Conservation (phyloP, 2,113 vertebrate species). For the Muscicapa adusta region DNA sequence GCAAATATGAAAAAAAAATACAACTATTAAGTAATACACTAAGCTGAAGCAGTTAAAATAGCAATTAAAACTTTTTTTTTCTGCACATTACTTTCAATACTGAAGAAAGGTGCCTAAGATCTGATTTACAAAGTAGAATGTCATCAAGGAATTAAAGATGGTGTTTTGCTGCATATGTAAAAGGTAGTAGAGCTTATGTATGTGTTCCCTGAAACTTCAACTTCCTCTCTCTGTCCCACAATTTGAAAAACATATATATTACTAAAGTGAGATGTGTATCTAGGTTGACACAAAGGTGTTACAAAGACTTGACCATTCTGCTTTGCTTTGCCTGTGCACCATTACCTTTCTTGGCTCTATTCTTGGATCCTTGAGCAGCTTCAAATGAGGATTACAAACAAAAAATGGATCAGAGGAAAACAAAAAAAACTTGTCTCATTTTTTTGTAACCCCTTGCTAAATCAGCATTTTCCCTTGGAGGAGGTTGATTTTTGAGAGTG, state of each 20-base stretch:
- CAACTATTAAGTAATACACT: neutral
- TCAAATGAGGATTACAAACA: neutral
- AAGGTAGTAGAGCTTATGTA: neutral
- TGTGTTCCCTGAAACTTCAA: neutral
- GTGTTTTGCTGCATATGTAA: neutral
- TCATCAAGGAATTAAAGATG: neutral
- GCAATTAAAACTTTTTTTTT: neutral
- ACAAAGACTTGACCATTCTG: neutral
- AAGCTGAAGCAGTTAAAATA: neutral
- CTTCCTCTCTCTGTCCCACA: neutral
- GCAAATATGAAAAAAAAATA: neutral
- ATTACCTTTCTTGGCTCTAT: neutral
- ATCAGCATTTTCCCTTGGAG: neutral
- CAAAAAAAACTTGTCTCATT: neutral
- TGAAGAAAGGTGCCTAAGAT: neutral
- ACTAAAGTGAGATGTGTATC: neutral
- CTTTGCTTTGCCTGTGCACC: neutral
- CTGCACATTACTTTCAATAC: neutral
- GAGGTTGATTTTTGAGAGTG: neutral
- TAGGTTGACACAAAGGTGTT: neutral
- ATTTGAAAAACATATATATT: neutral
- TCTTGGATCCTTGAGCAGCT: neutral
- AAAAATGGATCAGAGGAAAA: rapidly evolving
- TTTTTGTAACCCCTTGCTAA: neutral
- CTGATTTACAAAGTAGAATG: neutral